Base-by-base conservation (phyloP, 2,797 vertebrate genomes). In the Leuciscus waleckii region DNA sequence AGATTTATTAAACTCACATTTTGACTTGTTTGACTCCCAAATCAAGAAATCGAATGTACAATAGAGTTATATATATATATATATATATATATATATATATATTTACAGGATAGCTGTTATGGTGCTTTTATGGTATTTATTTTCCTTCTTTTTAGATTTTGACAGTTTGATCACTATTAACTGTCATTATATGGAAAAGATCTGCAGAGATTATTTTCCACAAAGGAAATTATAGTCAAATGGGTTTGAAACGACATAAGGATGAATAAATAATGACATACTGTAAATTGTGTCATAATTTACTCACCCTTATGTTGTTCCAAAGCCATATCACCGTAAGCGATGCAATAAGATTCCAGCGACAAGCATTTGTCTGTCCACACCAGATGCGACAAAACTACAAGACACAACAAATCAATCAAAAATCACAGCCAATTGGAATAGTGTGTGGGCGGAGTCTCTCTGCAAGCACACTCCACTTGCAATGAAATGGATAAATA, bases 1-100 rank as follows among this genome's bases (percentile, higher is more conserved):
- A 65, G 81, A 79, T 88, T 83, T 79, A 87, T 90, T 79, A 70
- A 70, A 80, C 56, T 84, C 49, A 21, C 58, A 39, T 75, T 86
- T 46, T 23, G 8, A 63, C 70, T 80, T 74, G 49, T 89, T 79
- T 16, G 56, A n/a, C 32, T 6, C 32, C 13, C 21, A 19, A 76
- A 87, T 73, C 80, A 79, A 63, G 37, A 46, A 46, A 43, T 73
- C 39, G 2, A 80, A 65, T 37, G 56, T 16, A 51, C 58, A 63
- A 63, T 29, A 29, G 58, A 63, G 2, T 3, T 58, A 77, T 79
- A 65, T 54, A 79, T 51, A 51, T 74, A 32, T 49, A 79, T 51
- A 51, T 74, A 32, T 49, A 79, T 51, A 51, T 74, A 32, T 49
- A n/a, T 58, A 77, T 79, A 65, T 54, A 79, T 51, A 51, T 74